Conservation (phyloP, 2,113 vertebrate genomes). For the Meles meles region DNA sequence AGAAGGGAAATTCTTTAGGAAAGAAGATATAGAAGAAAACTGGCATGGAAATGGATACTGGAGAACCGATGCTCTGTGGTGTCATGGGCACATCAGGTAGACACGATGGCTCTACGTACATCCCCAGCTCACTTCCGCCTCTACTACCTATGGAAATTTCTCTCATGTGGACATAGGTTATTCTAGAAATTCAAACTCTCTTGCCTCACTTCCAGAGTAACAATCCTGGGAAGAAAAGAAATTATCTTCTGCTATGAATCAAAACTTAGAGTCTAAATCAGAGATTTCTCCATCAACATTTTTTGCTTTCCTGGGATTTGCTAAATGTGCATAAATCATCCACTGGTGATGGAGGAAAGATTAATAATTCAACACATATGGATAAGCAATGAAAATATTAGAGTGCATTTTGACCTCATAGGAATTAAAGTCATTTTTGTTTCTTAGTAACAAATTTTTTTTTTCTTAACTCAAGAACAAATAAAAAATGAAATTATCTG, state of each 20-base stretch:
- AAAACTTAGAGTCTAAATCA: background rate
- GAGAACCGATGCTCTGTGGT: background rate
- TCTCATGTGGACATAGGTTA: background rate
- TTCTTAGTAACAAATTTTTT: background rate
- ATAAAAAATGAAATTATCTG: background rate
- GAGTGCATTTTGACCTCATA: background rate
- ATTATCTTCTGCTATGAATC: background rate
- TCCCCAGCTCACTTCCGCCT: background rate
- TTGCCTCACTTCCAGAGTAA: background rate
- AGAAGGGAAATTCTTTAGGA: background rate
- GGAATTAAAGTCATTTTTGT: background rate
- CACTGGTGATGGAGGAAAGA: background rate
- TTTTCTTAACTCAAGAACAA: background rate
- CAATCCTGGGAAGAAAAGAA: background rate
- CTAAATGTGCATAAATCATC: background rate
- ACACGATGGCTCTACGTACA: background rate
- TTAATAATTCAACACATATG: background rate
- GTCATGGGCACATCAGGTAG: background rate
- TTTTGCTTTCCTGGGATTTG: background rate
- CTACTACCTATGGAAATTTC: background rate
- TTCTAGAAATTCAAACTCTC: background rate
- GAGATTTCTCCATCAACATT: background rate
- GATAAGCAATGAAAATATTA: slow-evolving; percentile 12
- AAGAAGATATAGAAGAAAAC: background rate
- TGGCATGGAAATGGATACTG: background rate